These are phyloP conservation scores for Sitodiplosis mosellana DNA, from an alignment of 1,140 invertebrate species.

Conservation along the genomic window DNA sequence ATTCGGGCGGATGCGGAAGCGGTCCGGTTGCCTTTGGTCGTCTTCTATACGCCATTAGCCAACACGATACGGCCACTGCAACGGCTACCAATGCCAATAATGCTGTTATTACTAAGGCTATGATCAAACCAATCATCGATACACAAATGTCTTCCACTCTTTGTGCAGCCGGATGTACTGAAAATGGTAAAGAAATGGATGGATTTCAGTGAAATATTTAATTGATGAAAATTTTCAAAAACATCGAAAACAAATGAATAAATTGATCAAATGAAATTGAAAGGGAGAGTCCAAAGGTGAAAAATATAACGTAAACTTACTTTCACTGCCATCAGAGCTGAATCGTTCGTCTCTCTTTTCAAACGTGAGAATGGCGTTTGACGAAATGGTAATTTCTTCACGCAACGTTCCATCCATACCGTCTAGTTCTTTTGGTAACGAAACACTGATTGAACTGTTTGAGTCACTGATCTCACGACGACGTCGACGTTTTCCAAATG, in stretches of 20 bases:
- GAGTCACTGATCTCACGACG: conserved; percentile 40
- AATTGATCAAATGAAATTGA: not conserved
- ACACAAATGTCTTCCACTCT: conserved; percentile 75
- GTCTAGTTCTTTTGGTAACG: conserved; percentile 21
- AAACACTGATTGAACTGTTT: conserved; percentile 34
- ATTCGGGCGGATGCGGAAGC: conserved; percentile 82
- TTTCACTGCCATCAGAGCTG: conserved; percentile 41
- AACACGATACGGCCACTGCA: conserved; percentile 83
- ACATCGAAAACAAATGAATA: not conserved
- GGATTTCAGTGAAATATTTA: conserved; percentile 2
- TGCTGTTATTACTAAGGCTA: conserved; percentile 79
- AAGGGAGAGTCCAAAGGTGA: not conserved
- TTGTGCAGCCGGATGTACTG: conserved; percentile 38
- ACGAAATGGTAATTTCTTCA: conserved; percentile 83
- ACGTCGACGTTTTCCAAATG: conserved; percentile 62
- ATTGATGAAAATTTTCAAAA: not conserved
- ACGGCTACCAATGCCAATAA: conserved; percentile 80
- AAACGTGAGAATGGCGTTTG: conserved; percentile 76
- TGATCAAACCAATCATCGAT: conserved; percentile 79
- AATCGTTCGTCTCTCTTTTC: conserved; percentile 59
- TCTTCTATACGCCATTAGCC: conserved; percentile 81
- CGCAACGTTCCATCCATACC: conserved; percentile 61
- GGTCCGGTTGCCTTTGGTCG: conserved; percentile 70
- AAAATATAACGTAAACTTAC: conserved; percentile 26
- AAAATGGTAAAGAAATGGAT: conserved; percentile 6